Conservation (phyloP, 2,113 vertebrate genomes). For the Mystacornis crossleyi region DNA sequence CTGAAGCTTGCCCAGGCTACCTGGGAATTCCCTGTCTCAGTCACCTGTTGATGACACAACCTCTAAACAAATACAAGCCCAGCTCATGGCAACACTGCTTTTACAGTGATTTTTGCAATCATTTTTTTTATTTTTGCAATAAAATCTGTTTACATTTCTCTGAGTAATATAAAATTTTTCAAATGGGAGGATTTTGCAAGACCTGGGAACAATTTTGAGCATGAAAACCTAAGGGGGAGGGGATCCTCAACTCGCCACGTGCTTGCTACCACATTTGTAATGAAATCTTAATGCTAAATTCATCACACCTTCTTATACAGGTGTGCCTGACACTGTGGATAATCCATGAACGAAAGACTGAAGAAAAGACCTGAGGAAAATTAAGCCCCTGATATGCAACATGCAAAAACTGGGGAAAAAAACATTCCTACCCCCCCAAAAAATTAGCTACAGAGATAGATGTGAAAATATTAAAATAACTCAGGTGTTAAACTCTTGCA, state of each 20-base stretch:
- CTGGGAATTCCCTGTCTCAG: not conserved
- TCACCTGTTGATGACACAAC: not conserved
- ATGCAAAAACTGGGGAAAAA: not conserved
- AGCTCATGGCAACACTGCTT: not conserved
- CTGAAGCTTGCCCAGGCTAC: not conserved
- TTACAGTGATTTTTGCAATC: not conserved
- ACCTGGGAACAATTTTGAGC: not conserved
- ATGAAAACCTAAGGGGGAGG: not conserved
- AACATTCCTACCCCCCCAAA: not conserved
- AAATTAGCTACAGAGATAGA: not conserved
- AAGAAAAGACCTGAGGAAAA: not conserved
- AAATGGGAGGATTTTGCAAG: not conserved
- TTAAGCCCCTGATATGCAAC: not conserved
- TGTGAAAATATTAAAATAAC: not conserved
- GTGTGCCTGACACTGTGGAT: not conserved
- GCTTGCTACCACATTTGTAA: not conserved
- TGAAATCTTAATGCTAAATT: not conserved
- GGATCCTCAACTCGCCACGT: not conserved
- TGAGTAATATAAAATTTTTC: rapidly evolving
- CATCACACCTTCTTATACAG: not conserved
- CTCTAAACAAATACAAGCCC: not conserved
- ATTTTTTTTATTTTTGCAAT: not conserved
- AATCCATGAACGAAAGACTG: not conserved
- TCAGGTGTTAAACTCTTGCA: not conserved
- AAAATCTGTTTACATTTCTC: not conserved